These are phyloP conservation scores for Scolopax rusticola DNA, from an alignment of 2,797 vertebrate genomes.

Conservation along the genomic window DNA sequence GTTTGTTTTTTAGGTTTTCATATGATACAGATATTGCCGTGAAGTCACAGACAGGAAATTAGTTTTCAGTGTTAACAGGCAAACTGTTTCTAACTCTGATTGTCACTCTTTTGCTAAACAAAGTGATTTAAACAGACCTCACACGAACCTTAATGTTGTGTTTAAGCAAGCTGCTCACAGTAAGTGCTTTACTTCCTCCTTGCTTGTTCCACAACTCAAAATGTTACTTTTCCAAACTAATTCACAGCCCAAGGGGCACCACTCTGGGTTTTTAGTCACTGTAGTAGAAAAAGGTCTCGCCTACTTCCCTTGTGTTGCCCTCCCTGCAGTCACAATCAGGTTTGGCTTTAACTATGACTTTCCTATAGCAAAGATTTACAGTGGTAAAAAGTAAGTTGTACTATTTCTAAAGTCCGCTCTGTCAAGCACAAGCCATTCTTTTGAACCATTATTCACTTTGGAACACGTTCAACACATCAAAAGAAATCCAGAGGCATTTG, in stretches of 20 bases:
- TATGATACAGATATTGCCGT: neutral
- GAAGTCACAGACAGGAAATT: neutral
- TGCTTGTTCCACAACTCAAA: neutral
- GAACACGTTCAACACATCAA: slow-evolving; percentile 6
- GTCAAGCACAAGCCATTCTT: neutral
- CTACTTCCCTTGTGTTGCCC: neutral
- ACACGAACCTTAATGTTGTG: neutral
- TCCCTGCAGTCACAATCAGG: neutral
- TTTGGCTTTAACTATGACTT: neutral
- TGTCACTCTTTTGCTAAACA: neutral
- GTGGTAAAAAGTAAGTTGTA: neutral
- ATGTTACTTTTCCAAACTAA: neutral
- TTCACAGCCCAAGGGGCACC: neutral
- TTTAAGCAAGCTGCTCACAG: neutral
- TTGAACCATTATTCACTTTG: neutral
- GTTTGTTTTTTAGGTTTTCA: neutral
- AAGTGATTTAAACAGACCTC: slow-evolving; percentile 10
- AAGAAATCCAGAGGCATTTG: slow-evolving; percentile 45
- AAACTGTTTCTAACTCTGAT: neutral
- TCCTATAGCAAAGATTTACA: neutral
- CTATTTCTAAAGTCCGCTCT: neutral
- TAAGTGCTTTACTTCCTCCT: neutral
- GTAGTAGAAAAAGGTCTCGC: neutral
- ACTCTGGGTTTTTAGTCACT: neutral
- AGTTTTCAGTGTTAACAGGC: neutral